Base-by-base conservation (phyloP, 2,888 invertebrate genomes). In the Morpho deidamia region DNA sequence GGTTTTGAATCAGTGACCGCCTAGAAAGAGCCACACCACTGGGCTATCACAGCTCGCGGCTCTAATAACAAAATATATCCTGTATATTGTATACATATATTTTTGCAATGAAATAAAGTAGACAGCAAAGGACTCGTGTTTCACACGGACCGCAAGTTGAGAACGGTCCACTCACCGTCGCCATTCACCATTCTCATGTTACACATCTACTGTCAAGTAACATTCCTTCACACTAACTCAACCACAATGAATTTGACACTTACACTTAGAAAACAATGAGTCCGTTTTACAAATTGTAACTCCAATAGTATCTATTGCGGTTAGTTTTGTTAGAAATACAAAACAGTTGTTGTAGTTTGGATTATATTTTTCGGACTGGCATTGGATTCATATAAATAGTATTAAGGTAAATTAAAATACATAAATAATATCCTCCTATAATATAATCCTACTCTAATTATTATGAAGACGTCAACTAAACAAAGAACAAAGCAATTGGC, bases 111-210 rank as follows among this genome's bases (percentile, higher is more conserved):
- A 50, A 58, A 56, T 43, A 52, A 33, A 43, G 32, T 46, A 37
- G 52, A 55, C 39, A 47, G 43, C 40, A 49, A 56, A 53, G 58
- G 44, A 33, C 42, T 56, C 58, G 49, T 58, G 63, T 79, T 77
- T 77, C 76, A 67, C 62, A 73, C 76, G 63, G 57, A 62, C 59
- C 60, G 58, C 61, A 60, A 55, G 55, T 59, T 56, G 60, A 63
- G 60, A 59, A 54, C 64, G 69, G 67, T 42, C 49, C 69, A 69
- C 71, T 44, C 41, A 38, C 39, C 67, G 66, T 68, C 67, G 42
- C 69, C 66, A 71, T 67, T 75, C 71, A 67, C 76, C 66, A 69
- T 74, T 80, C 76, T 83, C 76, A 66, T 66, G 66, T 83, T 81
- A 76, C 81, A 23, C 53, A 58, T 37, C 49, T 42, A 42, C 52